A percentile compares a stretch with the other conserved stretches of the same genome.
Conservation (phyloP, 2,797 vertebrate species). For the Cheirogaleus major region DNA sequence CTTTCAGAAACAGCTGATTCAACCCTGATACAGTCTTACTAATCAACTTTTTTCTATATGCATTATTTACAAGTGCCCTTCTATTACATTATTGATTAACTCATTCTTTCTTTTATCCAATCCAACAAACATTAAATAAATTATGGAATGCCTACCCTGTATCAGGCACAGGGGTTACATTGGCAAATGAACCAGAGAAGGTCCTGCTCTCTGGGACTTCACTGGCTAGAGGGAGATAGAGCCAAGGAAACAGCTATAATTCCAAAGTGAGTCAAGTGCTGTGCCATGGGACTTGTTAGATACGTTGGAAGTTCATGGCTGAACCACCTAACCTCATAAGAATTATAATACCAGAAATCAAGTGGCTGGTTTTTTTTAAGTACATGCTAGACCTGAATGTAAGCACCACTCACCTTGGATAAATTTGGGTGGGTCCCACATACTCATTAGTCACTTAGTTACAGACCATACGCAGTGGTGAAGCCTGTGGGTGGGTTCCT, state of each 20-base stretch:
- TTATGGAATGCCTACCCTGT: not conserved
- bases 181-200: not conserved
- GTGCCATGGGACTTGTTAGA: not conserved
- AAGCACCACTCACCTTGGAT: not conserved
- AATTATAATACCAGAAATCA: slow-evolving; percentile 20
- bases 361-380: not conserved
- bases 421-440: not conserved
- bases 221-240: not conserved
- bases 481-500: not conserved
- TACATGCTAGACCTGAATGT: not conserved
- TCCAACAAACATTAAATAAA: slow-evolving; percentile 11
- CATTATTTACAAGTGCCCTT: slow-evolving; percentile 51
- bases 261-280: not conserved
- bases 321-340: not conserved
- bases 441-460: not conserved
- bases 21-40: not conserved
- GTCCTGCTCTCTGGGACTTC: not conserved
- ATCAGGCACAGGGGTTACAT: not conserved
- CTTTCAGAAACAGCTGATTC: slow-evolving; percentile 37
- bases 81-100: slow-evolving; percentile 10
- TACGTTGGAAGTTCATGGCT: not conserved
- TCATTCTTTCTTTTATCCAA: slow-evolving; percentile 30
- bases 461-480: not conserved
- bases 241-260: not conserved
- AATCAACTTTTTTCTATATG: slow-evolving; percentile 15